Evolutionary conservation across 2,888 invertebrate genomes (phyloP).

Genomic region (Salpingus planirostris): DNA sequence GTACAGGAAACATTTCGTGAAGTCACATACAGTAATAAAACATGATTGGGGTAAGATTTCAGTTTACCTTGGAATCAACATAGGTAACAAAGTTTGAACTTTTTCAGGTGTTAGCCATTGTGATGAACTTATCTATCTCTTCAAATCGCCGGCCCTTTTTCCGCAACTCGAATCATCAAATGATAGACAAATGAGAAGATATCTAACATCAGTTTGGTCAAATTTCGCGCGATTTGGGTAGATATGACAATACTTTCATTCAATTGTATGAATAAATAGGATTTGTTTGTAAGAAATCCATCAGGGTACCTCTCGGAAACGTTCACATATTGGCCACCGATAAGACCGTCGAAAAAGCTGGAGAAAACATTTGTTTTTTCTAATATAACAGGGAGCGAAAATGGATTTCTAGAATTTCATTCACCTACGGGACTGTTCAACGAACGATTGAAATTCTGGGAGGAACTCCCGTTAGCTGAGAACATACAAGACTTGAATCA

Average conservation of each 20-base stretch:
- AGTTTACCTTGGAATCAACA: background rate
- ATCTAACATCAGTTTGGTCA: slow-evolving; percentile 39
- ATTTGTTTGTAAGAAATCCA: too few relatives aligned
- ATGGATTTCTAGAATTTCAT: too few relatives aligned
- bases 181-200: slow-evolving; percentile 35
- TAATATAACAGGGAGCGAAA: slow-evolving; percentile 15
- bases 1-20: slow-evolving; percentile 40
- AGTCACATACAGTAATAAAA: slow-evolving; percentile 21
- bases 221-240: slow-evolving; percentile 44
- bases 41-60: slow-evolving; percentile 18
- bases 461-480: slow-evolving; percentile 20
- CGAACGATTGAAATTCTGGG: slow-evolving; percentile 24
- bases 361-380: slow-evolving; percentile 13
- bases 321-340: too few relatives aligned
- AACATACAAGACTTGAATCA: slow-evolving; percentile 18
- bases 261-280: too few relatives aligned
- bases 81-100: background rate
- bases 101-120: slow-evolving; percentile 40
- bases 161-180: slow-evolving; percentile 26
- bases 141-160: slow-evolving; percentile 40
- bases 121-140: slow-evolving; percentile 46
- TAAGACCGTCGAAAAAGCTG: too few relatives aligned
- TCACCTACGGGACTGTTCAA: too few relatives aligned
- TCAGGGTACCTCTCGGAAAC: too few relatives aligned
- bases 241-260: too few relatives aligned